Evolutionary conservation across 2,113 vertebrate species (phyloP), one percentile per base, ranked within the genome.

Genomic region (Triplophysa siluroides): DNA sequence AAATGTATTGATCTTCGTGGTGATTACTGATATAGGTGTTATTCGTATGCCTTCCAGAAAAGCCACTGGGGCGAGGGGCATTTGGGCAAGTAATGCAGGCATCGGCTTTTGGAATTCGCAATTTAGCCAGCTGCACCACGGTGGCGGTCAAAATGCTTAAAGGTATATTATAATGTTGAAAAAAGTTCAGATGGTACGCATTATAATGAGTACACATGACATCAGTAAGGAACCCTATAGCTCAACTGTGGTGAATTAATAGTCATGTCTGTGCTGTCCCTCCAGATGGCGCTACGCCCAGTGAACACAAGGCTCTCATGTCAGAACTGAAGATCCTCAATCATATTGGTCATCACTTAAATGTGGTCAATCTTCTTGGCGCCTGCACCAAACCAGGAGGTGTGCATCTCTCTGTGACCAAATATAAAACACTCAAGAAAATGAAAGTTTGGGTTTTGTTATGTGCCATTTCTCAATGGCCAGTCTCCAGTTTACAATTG

Each of bases 101-200:
- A 0, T 94, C 95, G 38, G 97, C 97, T 1, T 97, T 97, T 76
- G 96, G 96, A 76, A 96, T 98, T 64, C 90, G 93, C 83, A 93
- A 91, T 68, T 91, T 92, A 13, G 89, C 92, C 74, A 91, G 93
- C 0, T 96, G 95, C 91, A 92, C 91, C 83, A 96, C 94, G 2
- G 97, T 99, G 80, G 97, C 97, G 50, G 96, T 99, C 52, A 99
- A 99, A 88, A 99, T 98, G 97, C 91, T 99, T 69, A 99, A 98
- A 98, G 97, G 97, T 98, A 92, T 33, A 21, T 2, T 61, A 3
- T 41, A 8, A 79, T 3, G 58, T 45, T 5, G 2, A 29, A 4
- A 29, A 14, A 33, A 13, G n/a, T n/a, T 12, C 38, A 8, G 11
- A 12, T 61, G 5, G 2, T n/a, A 54, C 5, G n/a, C 11, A 58